Conservation (phyloP, 2,113 vertebrate genomes). For the Rhombomys opimus region DNA sequence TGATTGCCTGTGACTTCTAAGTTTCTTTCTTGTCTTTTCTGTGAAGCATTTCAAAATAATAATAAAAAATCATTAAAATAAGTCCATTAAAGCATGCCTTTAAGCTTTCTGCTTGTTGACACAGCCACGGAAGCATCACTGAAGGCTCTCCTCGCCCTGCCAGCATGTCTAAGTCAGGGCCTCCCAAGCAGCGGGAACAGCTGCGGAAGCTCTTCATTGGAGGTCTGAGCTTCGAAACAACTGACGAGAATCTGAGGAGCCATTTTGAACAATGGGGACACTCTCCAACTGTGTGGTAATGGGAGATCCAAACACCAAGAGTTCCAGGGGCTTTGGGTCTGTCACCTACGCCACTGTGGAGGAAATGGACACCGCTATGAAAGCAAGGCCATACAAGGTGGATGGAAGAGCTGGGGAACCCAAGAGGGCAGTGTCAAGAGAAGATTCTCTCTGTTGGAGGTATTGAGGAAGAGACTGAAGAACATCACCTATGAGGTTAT, state of each 20-base stretch:
- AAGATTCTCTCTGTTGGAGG: background rate
- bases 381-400: background rate
- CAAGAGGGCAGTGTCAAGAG: background rate
- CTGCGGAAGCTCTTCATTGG: background rate
- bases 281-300: background rate
- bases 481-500: background rate
- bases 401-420: background rate
- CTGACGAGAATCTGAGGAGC: background rate
- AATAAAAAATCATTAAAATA: background rate
- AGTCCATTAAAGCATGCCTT: background rate
- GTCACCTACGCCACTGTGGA: background rate
- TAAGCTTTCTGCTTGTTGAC: background rate
- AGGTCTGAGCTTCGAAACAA: background rate
- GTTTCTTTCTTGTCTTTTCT: background rate
- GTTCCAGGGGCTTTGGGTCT: background rate
- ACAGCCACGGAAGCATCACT: background rate
- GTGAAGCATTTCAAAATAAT: background rate
- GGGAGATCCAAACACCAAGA: background rate
- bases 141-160: background rate
- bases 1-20: slow-evolving; percentile 55
- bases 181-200: background rate
- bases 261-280: too few relatives aligned
- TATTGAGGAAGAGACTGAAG: background rate
- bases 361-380: background rate
- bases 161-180: background rate